Evolutionary conservation across 2,888 invertebrate genomes (phyloP), one percentile per base, ranked within the genome.

Genomic region (Drosophila anceps): DNA sequence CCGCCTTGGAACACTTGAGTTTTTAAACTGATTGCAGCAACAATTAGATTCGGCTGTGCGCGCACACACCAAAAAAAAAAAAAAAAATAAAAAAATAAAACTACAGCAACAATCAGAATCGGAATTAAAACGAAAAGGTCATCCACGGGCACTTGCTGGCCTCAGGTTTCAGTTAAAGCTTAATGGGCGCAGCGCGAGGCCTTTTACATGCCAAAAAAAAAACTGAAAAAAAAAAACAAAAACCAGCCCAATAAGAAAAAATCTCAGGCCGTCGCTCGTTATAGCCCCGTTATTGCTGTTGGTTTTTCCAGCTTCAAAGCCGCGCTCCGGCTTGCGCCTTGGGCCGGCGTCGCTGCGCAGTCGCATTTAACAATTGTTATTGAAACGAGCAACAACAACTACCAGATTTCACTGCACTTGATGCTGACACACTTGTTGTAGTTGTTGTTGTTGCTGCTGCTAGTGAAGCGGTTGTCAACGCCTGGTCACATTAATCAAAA

Each of bases 121-220:
- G 77, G 72, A 83, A 71, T 86, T 86, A 79, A 74, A 81, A 83
- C 53, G 82, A 85, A 85, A 85, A 85, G 84, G 84, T 85, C 84
- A 85, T 89, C 73, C 58, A 78, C 63, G 76, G 87, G 80, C 84
- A 84, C 80, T 84, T 81, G 89, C 86, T 73, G 79, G 69, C 58
- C 57, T 59, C 51, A 67, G 69, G 77, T 59, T 65, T 69, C 53
- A 31, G 61, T 66, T 68, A 64, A 81, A 79, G 74, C 70, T 87
- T 87, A 89, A 85, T 89, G 79, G 84, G 80, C 88, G 81, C 78
- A 84, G 81, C 81, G 81, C 81, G 68, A 72, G 78, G 81, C 73
- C 81, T 79, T 77, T 79, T 73, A 77, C 78, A 81, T 73, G 83
- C 69, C 73, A 80, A 79, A 73, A 68, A 76, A 64, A 64, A 59